phyloP scores from a whole-genome alignment of 2,113 vertebrate species.

The zebrafish (Danio rerio) region DNA sequence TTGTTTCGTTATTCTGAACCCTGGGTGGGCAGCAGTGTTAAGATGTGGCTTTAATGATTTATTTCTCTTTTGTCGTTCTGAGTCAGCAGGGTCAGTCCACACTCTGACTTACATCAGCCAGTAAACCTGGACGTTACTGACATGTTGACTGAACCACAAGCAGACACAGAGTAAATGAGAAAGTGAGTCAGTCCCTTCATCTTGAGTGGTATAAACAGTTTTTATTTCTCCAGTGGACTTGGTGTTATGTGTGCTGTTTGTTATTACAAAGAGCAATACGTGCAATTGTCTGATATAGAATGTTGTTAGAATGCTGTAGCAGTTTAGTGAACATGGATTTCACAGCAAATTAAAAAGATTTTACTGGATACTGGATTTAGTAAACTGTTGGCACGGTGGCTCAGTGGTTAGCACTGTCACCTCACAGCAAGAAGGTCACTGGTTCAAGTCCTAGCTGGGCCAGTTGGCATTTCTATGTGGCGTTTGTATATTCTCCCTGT shows the following conservation, averaged over 20 bases:
- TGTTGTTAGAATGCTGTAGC: background rate
- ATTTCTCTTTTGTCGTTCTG: slow-evolving; percentile 52
- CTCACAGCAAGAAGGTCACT: no score
- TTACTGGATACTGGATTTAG: background rate
- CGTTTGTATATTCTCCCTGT: no score
- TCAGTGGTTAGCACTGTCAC: no score
- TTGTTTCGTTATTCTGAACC: slow-evolving; percentile 10
- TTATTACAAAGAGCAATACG: background rate
- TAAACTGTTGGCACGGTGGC: no score
- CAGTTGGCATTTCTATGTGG: no score
- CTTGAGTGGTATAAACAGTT: slow-evolving; percentile 27
- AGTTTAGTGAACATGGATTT: background rate
- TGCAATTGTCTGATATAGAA: no score
- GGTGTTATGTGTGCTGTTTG: background rate
- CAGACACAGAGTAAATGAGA: slow-evolving; percentile 26
- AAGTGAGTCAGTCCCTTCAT: slow-evolving; percentile 35
- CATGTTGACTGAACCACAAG: slow-evolving; percentile 48
- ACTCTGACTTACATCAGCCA: slow-evolving; percentile 50
- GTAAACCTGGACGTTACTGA: slow-evolving; percentile 32
- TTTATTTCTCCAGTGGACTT: slow-evolving; percentile 16
- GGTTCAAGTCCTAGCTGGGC: no score
- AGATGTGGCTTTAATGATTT: slow-evolving; percentile 54
- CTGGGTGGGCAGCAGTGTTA: slow-evolving; percentile 50
- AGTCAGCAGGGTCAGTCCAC: slow-evolving; percentile 59
- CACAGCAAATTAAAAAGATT: background rate